Evolutionary conservation across 2,797 vertebrate species (phyloP), one percentile per base, ranked within the genome.

Genomic region (Podarcis lilfordi): DNA sequence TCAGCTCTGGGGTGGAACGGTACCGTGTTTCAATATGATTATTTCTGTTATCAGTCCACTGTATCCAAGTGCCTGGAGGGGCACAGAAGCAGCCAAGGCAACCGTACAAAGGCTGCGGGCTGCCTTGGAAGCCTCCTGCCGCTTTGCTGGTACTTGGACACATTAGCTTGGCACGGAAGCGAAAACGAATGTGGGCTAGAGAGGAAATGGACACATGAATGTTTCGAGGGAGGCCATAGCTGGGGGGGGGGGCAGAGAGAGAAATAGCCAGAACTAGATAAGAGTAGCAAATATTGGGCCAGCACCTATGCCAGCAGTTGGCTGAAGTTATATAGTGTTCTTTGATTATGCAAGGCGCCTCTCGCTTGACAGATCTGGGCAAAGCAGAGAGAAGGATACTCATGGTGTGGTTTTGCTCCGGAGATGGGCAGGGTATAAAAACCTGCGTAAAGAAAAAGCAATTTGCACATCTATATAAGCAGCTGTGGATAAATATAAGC

Each of bases 291-390:
- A 93, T 95, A 82, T 89, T 86, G 69, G 77, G 64, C 92, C 79
- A 89, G 80, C 68, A 86, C 89, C 86, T 90, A 88, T 2, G 1
- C 87, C 86, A 89, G 90, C 75, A 90, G 87, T 0, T 80, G 90
- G 74, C 84, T 88, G 79, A 90, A 86, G 89, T 95, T 94, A 94
- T 93, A 95, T 94, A 95, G 92, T 95, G 92, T 95, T 95, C 94
- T 94, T 94, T 93, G 94, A 89, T 93, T 94, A 93, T 95, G 94
- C 91, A 21, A 79, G 92, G 91, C 13, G 50, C 88, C 86, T 88
- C 68, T 86, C 92, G 91, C 61, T 82, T 85, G 89, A 93, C 91
- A 93, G 93, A 92, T 93, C 92, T 94, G 90, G 93, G 92, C 93
- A 93, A 89, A 91, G 82, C 89, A 71, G 91, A 43, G 35, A 19